Evolutionary conservation across 2,797 vertebrate genomes (phyloP).

Genomic region (Chaenodraco wilsoni): DNA sequence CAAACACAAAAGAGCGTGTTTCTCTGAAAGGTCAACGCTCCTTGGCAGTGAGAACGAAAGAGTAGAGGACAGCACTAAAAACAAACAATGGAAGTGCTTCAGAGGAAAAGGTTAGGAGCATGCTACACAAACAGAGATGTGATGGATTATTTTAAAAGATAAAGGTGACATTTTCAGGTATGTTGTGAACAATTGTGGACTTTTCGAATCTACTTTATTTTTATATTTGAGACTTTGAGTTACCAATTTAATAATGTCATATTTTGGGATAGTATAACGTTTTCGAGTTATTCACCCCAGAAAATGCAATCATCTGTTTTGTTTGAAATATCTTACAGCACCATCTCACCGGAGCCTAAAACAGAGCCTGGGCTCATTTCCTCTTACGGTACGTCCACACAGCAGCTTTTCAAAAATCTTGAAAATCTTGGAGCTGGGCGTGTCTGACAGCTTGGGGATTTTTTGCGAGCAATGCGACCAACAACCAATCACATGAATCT

Average conservation of each 20-base stretch:
- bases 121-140: not conserved
- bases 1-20: conserved; percentile 23
- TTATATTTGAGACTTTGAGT: not conserved
- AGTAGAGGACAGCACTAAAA: conserved; percentile 8
- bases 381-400: not conserved
- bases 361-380: not conserved
- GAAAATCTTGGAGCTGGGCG: too few relatives aligned
- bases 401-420: too few relatives aligned
- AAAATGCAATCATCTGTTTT: not conserved
- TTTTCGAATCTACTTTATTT: not conserved
- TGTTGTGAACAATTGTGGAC: not conserved
- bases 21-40: conserved; percentile 36
- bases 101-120: conserved; percentile 35
- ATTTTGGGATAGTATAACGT: too few relatives aligned
- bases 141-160: not conserved
- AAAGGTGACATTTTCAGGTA: not conserved
- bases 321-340: not conserved
- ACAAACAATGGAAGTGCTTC: conserved; percentile 26
- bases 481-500: too few relatives aligned
- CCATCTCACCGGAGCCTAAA: not conserved
- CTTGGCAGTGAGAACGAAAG: not conserved
- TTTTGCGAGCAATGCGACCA: too few relatives aligned
- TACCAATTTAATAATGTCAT: too few relatives aligned
- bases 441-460: too few relatives aligned
- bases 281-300: too few relatives aligned